phyloP scores from a whole-genome alignment of 2,113 vertebrate genomes.

The Morone chrysops region DNA sequence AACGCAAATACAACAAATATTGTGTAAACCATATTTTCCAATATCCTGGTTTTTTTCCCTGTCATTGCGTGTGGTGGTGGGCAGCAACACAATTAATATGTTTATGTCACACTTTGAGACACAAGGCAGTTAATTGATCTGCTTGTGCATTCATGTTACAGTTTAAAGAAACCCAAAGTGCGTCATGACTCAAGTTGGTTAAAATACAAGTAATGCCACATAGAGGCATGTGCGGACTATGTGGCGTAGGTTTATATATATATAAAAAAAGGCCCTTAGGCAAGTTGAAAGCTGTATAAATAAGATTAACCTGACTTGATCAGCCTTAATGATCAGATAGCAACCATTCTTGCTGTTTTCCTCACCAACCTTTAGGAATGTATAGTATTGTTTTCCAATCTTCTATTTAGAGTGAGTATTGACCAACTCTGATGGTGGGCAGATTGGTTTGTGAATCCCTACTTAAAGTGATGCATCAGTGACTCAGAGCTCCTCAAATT shows the following conservation, averaged over 20 bases:
- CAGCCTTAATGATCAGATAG: not conserved
- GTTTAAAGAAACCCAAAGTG: too few relatives aligned
- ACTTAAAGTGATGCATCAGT: constrained; percentile 5
- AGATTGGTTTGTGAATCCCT: not conserved
- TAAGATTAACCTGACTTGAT: not conserved
- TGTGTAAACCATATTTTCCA: not conserved
- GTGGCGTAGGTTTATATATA: not conserved
- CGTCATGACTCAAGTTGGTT: not conserved
- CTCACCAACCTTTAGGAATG: not conserved
- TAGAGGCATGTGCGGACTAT: not conserved
- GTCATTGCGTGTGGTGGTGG: not conserved
- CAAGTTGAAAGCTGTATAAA: not conserved
- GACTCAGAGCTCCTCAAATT: not conserved
- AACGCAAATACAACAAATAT: too few relatives aligned
- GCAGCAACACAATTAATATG: not conserved
- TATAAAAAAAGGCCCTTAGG: not conserved
- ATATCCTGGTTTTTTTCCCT: not conserved
- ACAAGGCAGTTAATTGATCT: not conserved
- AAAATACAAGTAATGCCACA: not conserved
- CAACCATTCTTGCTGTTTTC: not conserved
- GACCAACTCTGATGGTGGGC: not conserved
- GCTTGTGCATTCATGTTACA: not conserved
- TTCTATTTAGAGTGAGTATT: not conserved
- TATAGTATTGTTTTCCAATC: not conserved
- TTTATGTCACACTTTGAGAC: too few relatives aligned